Conservation (phyloP, 2,797 vertebrate species). For the Schizothorax lantsangensis region DNA sequence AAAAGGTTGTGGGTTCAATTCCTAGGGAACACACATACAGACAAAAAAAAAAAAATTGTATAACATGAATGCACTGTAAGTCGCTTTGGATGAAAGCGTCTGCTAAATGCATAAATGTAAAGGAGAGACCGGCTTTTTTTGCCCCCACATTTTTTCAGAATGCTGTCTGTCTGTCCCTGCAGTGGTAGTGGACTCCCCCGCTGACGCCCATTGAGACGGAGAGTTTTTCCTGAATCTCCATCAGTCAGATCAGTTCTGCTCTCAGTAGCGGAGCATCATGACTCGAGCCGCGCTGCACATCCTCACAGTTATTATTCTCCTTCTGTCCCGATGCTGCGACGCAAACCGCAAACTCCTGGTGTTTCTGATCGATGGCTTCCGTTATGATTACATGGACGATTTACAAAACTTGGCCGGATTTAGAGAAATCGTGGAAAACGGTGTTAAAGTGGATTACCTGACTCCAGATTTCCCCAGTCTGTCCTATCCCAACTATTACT, state of each 20-base stretch:
- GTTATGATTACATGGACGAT: slow-evolving; percentile 88
- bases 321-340: slow-evolving; percentile 56
- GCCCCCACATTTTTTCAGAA: neutral
- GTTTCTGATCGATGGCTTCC: slow-evolving; percentile 90
- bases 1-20: too few relatives aligned
- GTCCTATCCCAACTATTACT: slow-evolving; percentile 95
- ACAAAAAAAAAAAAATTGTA: too few relatives aligned
- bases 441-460: slow-evolving; percentile 91
- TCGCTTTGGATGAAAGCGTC: too few relatives aligned
- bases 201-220: neutral
- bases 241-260: neutral
- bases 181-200: neutral
- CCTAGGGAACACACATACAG: too few relatives aligned
- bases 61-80: too few relatives aligned
- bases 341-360: slow-evolving; percentile 80
- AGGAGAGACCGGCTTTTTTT: neutral
- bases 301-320: slow-evolving; percentile 58
- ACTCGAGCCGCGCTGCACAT: slow-evolving; percentile 60
- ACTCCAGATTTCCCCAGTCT: slow-evolving; percentile 92
- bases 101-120: too few relatives aligned
- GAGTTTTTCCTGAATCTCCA: neutral
- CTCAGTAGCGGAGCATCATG: slow-evolving; percentile 53
- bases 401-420: slow-evolving; percentile 83
- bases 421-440: slow-evolving; percentile 79
- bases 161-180: neutral